Evolutionary conservation across 1,140 invertebrate species (phyloP).

Genomic region (Monochamus saltuarius): DNA sequence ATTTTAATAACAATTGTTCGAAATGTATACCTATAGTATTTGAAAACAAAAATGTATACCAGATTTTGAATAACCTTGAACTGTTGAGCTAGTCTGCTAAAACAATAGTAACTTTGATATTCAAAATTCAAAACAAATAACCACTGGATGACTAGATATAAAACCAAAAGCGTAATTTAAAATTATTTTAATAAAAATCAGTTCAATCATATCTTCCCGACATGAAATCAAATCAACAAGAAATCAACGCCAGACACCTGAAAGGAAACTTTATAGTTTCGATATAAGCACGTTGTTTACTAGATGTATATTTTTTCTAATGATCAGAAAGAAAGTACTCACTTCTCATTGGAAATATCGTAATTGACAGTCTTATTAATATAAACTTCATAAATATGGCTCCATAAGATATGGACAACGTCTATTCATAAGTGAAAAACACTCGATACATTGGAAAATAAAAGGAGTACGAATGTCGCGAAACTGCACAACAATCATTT

Average conservation of each 20-base stretch:
- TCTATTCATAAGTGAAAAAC: slow-evolving; percentile 31
- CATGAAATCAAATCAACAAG: slow-evolving; percentile 26
- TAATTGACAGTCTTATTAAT: slow-evolving; percentile 31
- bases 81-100: slow-evolving; percentile 15
- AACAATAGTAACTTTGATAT: background rate
- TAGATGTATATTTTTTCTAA: background rate
- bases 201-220: slow-evolving; percentile 39
- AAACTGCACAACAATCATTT: slow-evolving; percentile 16
- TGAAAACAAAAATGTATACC: background rate
- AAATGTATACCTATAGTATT: background rate
- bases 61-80: slow-evolving; percentile 35
- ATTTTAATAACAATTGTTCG: background rate
- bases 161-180: slow-evolving; percentile 20
- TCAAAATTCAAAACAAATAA: slow-evolving; percentile 4
- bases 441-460: slow-evolving; percentile 19
- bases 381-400: slow-evolving; percentile 48
- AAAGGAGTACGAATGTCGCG: slow-evolving; percentile 6
- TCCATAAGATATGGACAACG: slow-evolving; percentile 38
- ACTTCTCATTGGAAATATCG: slow-evolving; percentile 42
- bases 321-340: slow-evolving; percentile 26
- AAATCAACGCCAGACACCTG: slow-evolving; percentile 25
- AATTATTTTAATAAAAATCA: slow-evolving; percentile 16
- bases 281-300: no score
- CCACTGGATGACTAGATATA: slow-evolving; percentile 9
- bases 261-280: background rate